Evolutionary conservation across 2,113 vertebrate species (phyloP).

Genomic region (Ceyx cyanopectus): DNA sequence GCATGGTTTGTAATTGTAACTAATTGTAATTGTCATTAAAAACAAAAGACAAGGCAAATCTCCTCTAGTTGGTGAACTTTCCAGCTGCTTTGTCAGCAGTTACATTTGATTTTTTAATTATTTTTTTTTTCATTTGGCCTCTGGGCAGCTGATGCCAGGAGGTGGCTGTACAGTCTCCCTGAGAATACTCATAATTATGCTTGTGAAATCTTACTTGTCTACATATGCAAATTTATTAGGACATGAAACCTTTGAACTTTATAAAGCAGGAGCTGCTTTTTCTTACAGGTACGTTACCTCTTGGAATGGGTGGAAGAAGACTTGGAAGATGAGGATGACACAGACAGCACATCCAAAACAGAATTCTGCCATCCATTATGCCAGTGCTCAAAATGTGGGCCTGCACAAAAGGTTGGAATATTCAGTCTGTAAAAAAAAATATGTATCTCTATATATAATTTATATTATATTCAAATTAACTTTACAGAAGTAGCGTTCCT

Average conservation of each 20-base stretch:
- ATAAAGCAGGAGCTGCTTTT: not conserved
- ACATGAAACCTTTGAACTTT: not conserved
- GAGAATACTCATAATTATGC: not conserved
- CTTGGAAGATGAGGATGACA: constrained; percentile 81
- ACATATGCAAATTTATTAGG: not conserved
- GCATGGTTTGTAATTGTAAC: not conserved
- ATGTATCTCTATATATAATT: too few species aligned
- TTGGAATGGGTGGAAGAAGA: constrained; percentile 92
- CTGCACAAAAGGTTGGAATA: constrained; percentile 87
- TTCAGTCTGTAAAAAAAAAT: not conserved
- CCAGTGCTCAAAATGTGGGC: constrained; percentile 90
- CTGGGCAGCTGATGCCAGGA: not conserved
- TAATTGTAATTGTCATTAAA: too few species aligned
- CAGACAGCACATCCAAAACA: constrained; percentile 18
- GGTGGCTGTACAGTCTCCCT: not conserved
- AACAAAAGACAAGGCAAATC: not conserved
- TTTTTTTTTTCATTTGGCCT: not conserved
- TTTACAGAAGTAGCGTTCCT: not conserved
- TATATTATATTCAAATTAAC: not conserved
- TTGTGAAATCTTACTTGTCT: not conserved
- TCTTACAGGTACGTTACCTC: constrained; percentile 90
- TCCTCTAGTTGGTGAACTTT: not conserved
- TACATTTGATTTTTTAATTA: not conserved
- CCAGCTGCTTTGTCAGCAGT: not conserved
- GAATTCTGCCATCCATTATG: constrained; percentile 94